These are phyloP conservation scores for Idaea straminata DNA, from an alignment of 2,888 invertebrate genomes.

Conservation along the genomic window DNA sequence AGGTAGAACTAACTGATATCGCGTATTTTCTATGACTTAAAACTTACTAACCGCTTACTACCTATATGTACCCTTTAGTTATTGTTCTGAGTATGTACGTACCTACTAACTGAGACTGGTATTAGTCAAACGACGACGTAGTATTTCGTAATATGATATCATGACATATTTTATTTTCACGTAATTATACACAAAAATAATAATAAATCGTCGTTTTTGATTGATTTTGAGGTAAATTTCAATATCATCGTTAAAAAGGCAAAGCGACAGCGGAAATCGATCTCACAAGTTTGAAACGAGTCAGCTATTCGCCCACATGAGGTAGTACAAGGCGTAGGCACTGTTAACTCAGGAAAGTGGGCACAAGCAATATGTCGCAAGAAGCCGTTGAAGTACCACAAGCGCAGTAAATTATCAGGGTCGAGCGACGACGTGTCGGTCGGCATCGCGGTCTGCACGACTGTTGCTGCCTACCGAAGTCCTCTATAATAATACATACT, in stretches of 20 bases:
- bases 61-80: neutral
- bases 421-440: constrained; percentile 57
- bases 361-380: constrained; percentile 60
- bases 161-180: neutral
- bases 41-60: neutral
- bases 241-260: neutral
- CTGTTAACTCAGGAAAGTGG: constrained; percentile 66
- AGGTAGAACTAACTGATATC: neutral
- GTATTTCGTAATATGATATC: neutral
- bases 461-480: constrained; percentile 58
- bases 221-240: neutral
- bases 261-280: neutral
- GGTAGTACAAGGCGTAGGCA: constrained; percentile 46
- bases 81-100: no score
- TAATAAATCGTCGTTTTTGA: neutral
- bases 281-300: neutral
- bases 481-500: constrained; percentile 45
- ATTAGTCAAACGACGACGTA: neutral
- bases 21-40: neutral
- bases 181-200: neutral
- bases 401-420: constrained; percentile 79
- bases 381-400: constrained; percentile 79
- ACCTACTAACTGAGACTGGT: neutral
- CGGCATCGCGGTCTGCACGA: constrained; percentile 59
- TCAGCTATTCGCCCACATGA: constrained; percentile 22